Evolutionary conservation across 1,140 invertebrate genomes (phyloP), one percentile per base, ranked within the genome.

Genomic region (Medauroidea extradentata): DNA sequence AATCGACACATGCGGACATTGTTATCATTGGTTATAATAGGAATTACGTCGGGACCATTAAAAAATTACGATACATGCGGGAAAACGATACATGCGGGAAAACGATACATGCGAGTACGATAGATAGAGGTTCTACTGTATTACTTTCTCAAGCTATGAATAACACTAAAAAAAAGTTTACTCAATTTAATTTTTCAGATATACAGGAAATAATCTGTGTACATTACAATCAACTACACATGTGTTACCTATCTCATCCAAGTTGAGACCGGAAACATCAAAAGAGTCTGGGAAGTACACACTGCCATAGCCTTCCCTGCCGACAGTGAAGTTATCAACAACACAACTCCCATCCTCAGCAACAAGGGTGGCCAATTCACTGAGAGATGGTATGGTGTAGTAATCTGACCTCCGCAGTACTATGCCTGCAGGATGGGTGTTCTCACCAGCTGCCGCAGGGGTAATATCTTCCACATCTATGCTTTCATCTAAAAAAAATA

Each of bases 271-370:
- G 21, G 88, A 83, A n/a, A 98, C 86, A 73, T 98, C 90, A 59
- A 96, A 87, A 21, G 85, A 81, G 61, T 91, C 90, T 25, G 87
- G 85, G 71, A 94, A 99, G 71, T 83, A 92, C 0, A 99, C 89
- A 74, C 90, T 93, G 21, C 97, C 96, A 75, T 94, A 99, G 44
- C 91, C 91, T 57, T 87, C 80, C 14, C 96, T 81, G 0, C 94
- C 95, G 50, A 99, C 81, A 0, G 91, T 93, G 62, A 99, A 91
- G 63, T 93, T 86, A n/a, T 92, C 86, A 11, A 98, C 88, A 27
- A 92, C 75, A 72, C 94, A 97, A 21, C 80, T 80, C 1, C 90
- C 88, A 71, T 90, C 81, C 73, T 90, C 80, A 11, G 85, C 75
- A 29, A 87, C 73, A 61, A 78, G 79, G 1, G 75, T 78, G 3